Evolutionary conservation across 2,797 vertebrate species (phyloP).

Genomic region (Bradypus variegatus): DNA sequence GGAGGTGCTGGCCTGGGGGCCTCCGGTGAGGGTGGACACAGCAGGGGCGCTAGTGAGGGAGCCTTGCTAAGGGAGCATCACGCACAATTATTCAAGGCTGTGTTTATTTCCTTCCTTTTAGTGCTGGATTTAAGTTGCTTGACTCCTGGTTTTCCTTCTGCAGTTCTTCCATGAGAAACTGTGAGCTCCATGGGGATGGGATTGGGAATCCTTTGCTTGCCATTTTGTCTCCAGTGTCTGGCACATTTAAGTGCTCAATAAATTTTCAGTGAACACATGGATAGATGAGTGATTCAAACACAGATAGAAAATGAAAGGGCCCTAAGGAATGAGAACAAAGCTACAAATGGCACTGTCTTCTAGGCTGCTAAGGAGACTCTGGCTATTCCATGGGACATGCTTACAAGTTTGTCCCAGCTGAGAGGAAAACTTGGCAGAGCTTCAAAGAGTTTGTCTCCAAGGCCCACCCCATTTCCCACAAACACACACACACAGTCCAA

Average conservation of each 20-base stretch:
- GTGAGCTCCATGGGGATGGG: not conserved
- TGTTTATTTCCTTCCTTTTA: not conserved
- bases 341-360: not conserved
- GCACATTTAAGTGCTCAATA: not conserved
- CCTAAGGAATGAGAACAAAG: not conserved
- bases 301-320: not conserved
- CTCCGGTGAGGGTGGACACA: not conserved
- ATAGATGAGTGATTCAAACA: not conserved
- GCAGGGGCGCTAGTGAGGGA: not conserved
- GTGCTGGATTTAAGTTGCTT: not conserved
- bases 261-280: rapidly evolving
- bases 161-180: not conserved
- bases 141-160: not conserved
- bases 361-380: not conserved
- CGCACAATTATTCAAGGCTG: not conserved
- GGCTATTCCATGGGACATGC: not conserved
- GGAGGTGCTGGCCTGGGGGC: not conserved
- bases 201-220: not conserved
- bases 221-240: not conserved
- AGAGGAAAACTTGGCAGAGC: not conserved
- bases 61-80: no score
- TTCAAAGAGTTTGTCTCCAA: not conserved
- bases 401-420: not conserved
- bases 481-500: not conserved
- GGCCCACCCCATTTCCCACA: not conserved